Percentiles rank a stretch among this genome's conserved stretches.
These are phyloP conservation scores for Archips xylosteana DNA, from an alignment of 2,888 invertebrate species.

Conservation along the genomic window DNA sequence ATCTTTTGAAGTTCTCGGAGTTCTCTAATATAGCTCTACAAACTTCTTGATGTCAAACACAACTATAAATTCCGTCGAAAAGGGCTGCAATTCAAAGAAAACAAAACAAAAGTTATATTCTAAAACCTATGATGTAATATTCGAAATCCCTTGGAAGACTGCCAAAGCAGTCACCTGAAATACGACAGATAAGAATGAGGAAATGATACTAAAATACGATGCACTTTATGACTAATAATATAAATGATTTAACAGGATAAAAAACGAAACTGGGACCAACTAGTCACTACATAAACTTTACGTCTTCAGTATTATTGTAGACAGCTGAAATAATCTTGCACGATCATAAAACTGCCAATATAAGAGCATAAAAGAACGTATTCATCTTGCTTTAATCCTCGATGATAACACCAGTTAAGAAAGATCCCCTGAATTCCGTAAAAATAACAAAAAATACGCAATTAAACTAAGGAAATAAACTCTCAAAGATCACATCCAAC, in stretches of 20 bases:
- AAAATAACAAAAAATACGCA: conserved; percentile 4
- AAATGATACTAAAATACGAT: conserved; percentile 58
- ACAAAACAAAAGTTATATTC: conserved; percentile 51
- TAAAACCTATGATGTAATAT: conserved; percentile 49
- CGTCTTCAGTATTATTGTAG: neutral
- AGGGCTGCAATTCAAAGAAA: conserved; percentile 41
- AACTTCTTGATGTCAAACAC: conserved; percentile 17
- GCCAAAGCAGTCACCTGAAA: conserved; percentile 55
- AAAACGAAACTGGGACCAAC: conserved; percentile 3
- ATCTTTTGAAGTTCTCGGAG: neutral
- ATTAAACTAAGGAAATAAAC: conserved; percentile 5
- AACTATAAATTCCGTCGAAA: conserved; percentile 28
- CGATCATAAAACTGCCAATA: conserved; percentile 44
- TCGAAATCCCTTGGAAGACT: conserved; percentile 52
- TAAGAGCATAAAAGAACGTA: conserved; percentile 48
- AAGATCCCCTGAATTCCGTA: neutral
- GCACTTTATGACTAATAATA: conserved; percentile 36
- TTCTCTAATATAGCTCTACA: neutral
- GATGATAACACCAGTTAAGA: conserved; percentile 48
- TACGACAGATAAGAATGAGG: conserved; percentile 62
- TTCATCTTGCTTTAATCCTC: conserved; percentile 49
- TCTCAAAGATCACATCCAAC: conserved; percentile 48
- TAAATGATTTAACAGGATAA: conserved; percentile 17
- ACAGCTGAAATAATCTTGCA: conserved; percentile 24
- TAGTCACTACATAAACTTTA: neutral